Base-by-base conservation (phyloP, 2,888 invertebrate species). In the Cecidostiba fungosa region DNA sequence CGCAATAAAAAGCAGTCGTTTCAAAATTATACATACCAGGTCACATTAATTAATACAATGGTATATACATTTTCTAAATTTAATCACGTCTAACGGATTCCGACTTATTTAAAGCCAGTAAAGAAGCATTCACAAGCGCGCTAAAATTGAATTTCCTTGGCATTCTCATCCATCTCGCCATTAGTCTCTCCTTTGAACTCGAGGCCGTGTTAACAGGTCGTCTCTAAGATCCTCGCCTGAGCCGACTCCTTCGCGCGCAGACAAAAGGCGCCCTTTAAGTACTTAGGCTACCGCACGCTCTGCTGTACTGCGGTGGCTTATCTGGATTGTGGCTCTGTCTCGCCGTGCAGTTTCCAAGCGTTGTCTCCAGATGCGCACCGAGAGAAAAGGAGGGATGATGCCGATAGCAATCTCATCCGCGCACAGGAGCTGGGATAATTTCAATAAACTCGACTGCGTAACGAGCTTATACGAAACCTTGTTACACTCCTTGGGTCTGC, bases 271-370 rank as follows among this genome's bases (percentile, higher is more conserved):
- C 14, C 29, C 66, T 66, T 29, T 29, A 66, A 66, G 66, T 26
- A 66, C 26, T 66, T 29, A 29, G 47, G 50, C 69, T 19, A 70
- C 47, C 79, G 50, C 50, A n/a, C 23, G n/a, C 32, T 69, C 19
- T 50, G 66, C 47, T 78, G 26, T n/a, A 14, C 3, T 47, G 29
- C 50, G n/a, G 29, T 5, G 14, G 70, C 79, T 79, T 79, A 70
- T 79, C 79, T 47, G 69, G 70, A 79, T 79, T 54, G 69, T 23
- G 43, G 12, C n/a, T 36, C n/a, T 69, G 70, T 50, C 70, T n/a
- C 69, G 29, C 32, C 19, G 32, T 50, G 32, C n/a, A n/a, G n/a
- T n/a, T 50, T 54, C 36, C 50, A 29, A n/a, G 50, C 32, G 32
- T n/a, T n/a, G 19, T 19, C 8, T 32, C 36, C n/a, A 72, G 72